phyloP scores from a whole-genome alignment of 2,888 invertebrate genomes.

The Unio pictorum region DNA sequence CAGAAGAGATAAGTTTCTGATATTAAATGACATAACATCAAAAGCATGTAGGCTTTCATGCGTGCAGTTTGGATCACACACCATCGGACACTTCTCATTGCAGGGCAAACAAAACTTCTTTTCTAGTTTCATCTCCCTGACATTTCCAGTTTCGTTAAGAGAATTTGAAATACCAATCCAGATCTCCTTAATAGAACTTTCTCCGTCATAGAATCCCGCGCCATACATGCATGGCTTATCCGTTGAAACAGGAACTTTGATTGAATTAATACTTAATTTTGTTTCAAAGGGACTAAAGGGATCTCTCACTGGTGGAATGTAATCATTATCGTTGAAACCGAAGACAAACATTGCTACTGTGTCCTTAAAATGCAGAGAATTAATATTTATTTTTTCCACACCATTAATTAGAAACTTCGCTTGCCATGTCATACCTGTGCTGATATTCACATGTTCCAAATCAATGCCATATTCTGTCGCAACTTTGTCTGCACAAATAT shows the following conservation, averaged over 20 bases:
- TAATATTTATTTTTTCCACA: slow-evolving; percentile 15
- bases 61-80: slow-evolving; percentile 26
- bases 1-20: slow-evolving; percentile 12
- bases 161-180: slow-evolving; percentile 42
- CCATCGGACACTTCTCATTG: slow-evolving; percentile 21
- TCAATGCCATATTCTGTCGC: too few relatives aligned
- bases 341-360: slow-evolving; percentile 7
- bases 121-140: slow-evolving; percentile 19
- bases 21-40: slow-evolving; percentile 15
- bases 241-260: slow-evolving; percentile 26
- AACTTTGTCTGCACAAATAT: too few relatives aligned
- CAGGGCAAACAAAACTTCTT: slow-evolving; percentile 38
- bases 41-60: slow-evolving; percentile 16
- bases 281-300: slow-evolving; percentile 37
- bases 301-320: slow-evolving; percentile 34
- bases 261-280: slow-evolving; percentile 18
- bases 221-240: slow-evolving; percentile 38
- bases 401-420: slow-evolving; percentile 17
- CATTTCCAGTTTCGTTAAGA: slow-evolving; percentile 22
- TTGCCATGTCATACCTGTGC: too few relatives aligned
- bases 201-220: slow-evolving; percentile 38
- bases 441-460: too few relatives aligned
- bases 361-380: slow-evolving; percentile 14
- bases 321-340: slow-evolving; percentile 36
- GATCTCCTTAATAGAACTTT: slow-evolving; percentile 46